Base-by-base conservation (phyloP, 2,113 vertebrate species). In the Pandion haliaetus region DNA sequence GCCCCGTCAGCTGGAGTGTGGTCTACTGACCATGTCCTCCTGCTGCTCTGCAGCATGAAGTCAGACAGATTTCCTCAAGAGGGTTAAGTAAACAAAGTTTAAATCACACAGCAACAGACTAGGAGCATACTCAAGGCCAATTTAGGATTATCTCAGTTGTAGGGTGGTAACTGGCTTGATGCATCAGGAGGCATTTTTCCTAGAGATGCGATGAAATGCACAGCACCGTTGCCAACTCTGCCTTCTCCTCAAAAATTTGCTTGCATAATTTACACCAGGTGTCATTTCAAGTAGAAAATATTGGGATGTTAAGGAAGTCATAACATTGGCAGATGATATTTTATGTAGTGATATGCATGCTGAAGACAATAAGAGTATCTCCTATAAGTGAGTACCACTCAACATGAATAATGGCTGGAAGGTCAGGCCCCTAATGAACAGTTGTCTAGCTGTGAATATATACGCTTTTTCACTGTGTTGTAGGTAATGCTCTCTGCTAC, bases 391-490 rank as follows among this genome's bases (percentile, higher is more conserved):
- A 91, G 61, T 69, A 96, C 31, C 62, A 91, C 88, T 97, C 94
- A 87, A 76, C 70, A 82, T 95, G 86, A 97, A 91, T 94, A 93
- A 94, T 76, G 36, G 73, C 70, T 97, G 66, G 91, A 95, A 96
- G 94, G 94, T 97, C 94, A 97, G 81, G 81, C 73, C 93, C 88
- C 91, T 95, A 95, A 97, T 95, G 95, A 96, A 84, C 69, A 92
- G 88, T 85, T 95, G 77, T 95, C 96, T 90, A 58, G 72, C 86
- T 88, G 82, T 88, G 90, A 97, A 96, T 95, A 84, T 36, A 88
- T 31, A 95, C 72, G 88, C 44, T 82, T 95, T 89, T 95, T 84
- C 76, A 79, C 49, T 71, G 72, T 85, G 77, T 92, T 97, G 77
- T 84, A 76, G 70, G 83, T 59, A 95, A 57, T 49, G 29, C 58